Conservation (phyloP, 2,113 vertebrate genomes). For the Motacilla tschutschensis region DNA sequence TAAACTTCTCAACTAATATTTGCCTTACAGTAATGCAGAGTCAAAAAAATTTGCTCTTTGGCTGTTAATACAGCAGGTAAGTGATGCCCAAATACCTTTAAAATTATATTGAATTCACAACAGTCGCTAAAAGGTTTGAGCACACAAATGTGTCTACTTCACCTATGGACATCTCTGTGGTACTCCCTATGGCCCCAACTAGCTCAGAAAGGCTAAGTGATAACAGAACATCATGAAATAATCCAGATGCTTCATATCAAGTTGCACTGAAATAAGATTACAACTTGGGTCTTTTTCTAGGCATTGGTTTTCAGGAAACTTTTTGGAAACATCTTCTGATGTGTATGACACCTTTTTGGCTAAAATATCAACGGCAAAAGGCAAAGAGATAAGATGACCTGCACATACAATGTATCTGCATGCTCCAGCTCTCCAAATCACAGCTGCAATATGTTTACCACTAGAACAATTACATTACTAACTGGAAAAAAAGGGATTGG, state of each 20-base stretch:
- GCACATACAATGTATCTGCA: background rate
- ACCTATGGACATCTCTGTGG: background rate
- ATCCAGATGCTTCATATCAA: background rate
- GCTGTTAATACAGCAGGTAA: background rate
- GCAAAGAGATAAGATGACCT: background rate
- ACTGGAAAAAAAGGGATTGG: background rate
- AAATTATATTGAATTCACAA: background rate
- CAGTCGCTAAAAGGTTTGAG: background rate
- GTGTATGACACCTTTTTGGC: background rate
- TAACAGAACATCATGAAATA: background rate
- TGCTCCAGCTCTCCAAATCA: background rate
- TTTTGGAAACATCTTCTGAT: background rate
- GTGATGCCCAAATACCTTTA: background rate
- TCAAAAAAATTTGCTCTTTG: background rate
- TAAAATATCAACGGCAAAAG: background rate
- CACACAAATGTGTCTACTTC: background rate
- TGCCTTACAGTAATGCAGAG: background rate
- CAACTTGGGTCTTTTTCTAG: accelerated
- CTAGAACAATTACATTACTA: background rate
- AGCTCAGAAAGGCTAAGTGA: background rate
- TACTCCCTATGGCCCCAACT: background rate
- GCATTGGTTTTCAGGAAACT: background rate
- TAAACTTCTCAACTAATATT: background rate
- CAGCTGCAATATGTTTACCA: background rate
- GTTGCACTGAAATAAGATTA: background rate